Conservation (phyloP, 2,888 invertebrate genomes). For the Stenurella melanura region DNA sequence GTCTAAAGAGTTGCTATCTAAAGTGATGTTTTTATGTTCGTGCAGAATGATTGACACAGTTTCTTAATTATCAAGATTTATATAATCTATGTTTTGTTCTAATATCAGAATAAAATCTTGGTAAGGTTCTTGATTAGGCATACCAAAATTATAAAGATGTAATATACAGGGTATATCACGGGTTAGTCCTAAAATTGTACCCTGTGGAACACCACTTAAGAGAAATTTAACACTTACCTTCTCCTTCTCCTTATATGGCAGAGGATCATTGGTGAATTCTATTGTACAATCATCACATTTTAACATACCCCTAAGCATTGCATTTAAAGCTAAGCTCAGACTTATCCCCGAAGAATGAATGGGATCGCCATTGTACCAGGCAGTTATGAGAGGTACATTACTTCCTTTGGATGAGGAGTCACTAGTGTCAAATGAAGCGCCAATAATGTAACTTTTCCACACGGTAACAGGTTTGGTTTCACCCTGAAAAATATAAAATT, state of each 20-base stretch:
- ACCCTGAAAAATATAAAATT: conserved; percentile 60
- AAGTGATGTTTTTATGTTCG: too few relatives aligned
- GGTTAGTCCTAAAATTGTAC: too few relatives aligned
- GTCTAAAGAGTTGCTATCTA: too few relatives aligned
- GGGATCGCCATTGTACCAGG: conserved; percentile 88
- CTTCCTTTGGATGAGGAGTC: conserved; percentile 30
- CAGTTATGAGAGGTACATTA: conserved; percentile 72
- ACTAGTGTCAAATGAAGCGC: conserved; percentile 75
- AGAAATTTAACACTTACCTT: conserved; percentile 71
- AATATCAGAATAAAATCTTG: too few relatives aligned
- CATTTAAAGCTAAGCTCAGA: conserved; percentile 79
- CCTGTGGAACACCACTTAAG: conserved; percentile 20
- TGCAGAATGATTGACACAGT: too few relatives aligned
- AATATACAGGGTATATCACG: too few relatives aligned
- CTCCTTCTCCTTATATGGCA: conserved; percentile 79
- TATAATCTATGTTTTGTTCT: too few relatives aligned
- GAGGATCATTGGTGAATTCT: conserved; percentile 79
- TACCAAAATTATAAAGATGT: too few relatives aligned
- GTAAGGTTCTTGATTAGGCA: too few relatives aligned
- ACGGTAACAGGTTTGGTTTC: conserved; percentile 63
- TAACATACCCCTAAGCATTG: conserved; percentile 74
- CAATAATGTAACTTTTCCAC: conserved; percentile 74
- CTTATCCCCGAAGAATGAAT: conserved; percentile 84
- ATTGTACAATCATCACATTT: conserved; percentile 59
- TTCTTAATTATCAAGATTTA: too few relatives aligned